Evolutionary conservation across 2,888 invertebrate genomes (phyloP), one percentile per base, ranked within the genome.

Genomic region (Limnephilus auricula): DNA sequence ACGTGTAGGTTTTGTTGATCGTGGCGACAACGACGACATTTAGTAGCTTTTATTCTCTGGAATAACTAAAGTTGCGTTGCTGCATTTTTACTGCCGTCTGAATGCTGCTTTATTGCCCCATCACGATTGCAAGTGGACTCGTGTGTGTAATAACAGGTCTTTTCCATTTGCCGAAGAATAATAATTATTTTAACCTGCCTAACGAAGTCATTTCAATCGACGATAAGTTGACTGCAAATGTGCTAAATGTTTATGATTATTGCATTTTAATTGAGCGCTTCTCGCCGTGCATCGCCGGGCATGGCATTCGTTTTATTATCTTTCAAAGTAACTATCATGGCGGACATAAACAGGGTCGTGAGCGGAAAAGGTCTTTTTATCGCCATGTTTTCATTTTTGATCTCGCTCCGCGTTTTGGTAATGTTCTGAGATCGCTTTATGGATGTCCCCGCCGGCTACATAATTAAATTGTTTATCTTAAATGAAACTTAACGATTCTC

Each of bases 331-430:
- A 88, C 78, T 34, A 88, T 78, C 78, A 79, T 18, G 87, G 34
- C n/a, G 87, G 34, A 25, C 87, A 34, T 90, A 85, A 90, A 90
- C 84, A 50, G 65, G 78, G 40, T 9, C 84, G 34, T 84, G 65
- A 90, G n/a, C 15, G 50, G 25, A n/a, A 65, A 65, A 65, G 65
- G n/a, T 31, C 30, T 78, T 90, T n/a, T 90, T 78, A 90, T 37
- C 30, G 31, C 37, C 31, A 18, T 37, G 84, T 90, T 90, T 90
- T 85, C 37, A 90, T 90, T 90, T 90, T 84, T 84, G 37, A 90
- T 90, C 85, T 30, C 25, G 30, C 15, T 25, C 34, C 30, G 15
- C 37, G 30, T 88, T 88, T 88, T 34, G 65, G 37, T 78, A 88
- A 88, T 88, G 87, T 32, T 34, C 87, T 34, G 1, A 37, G 87